These are phyloP conservation scores for Popillia japonica DNA, from an alignment of 1,140 invertebrate genomes.

Conservation along the genomic window DNA sequence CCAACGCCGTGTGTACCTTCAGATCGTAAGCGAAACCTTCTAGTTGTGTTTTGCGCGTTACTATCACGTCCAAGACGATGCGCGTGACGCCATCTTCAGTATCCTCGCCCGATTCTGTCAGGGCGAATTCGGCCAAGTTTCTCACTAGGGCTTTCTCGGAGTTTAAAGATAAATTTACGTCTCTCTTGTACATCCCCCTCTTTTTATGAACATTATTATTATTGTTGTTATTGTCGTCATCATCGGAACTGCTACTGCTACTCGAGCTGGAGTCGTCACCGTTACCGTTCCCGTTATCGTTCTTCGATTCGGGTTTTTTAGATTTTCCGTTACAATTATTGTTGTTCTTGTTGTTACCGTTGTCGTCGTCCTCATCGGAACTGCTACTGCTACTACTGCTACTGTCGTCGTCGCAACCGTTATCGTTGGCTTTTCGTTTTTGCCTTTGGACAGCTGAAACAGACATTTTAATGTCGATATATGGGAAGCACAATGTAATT, in stretches of 20 bases:
- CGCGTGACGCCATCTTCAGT: slow-evolving; percentile 54
- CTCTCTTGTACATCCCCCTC: slow-evolving; percentile 10
- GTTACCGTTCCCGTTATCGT: not conserved
- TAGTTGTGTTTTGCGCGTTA: slow-evolving; percentile 53
- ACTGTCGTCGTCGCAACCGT: not conserved
- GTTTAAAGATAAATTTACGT: slow-evolving; percentile 33
- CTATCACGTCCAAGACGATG: slow-evolving; percentile 54
- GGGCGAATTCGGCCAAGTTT: slow-evolving; percentile 55
- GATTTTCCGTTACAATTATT: slow-evolving; percentile 22
- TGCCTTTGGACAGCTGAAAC: not conserved
- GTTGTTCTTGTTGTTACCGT: slow-evolving; percentile 1
- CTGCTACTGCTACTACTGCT: slow-evolving; percentile 36
- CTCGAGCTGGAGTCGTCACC: not conserved
- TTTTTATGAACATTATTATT: slow-evolving; percentile 29
- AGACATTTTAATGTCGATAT: not conserved
- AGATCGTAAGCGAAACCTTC: slow-evolving; percentile 56
- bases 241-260: slow-evolving; percentile 29
- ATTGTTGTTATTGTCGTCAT: slow-evolving; percentile 27
- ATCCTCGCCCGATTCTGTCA: slow-evolving; percentile 58
- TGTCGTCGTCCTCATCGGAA: slow-evolving; percentile 27
- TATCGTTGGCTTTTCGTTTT: not conserved
- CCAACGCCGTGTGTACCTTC: slow-evolving; percentile 54
- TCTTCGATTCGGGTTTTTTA: not conserved
- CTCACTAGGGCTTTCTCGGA: slow-evolving; percentile 53
- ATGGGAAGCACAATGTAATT: not conserved